Evolutionary conservation across 1,140 invertebrate species (phyloP).

Genomic region (Lepidurus packardi): DNA sequence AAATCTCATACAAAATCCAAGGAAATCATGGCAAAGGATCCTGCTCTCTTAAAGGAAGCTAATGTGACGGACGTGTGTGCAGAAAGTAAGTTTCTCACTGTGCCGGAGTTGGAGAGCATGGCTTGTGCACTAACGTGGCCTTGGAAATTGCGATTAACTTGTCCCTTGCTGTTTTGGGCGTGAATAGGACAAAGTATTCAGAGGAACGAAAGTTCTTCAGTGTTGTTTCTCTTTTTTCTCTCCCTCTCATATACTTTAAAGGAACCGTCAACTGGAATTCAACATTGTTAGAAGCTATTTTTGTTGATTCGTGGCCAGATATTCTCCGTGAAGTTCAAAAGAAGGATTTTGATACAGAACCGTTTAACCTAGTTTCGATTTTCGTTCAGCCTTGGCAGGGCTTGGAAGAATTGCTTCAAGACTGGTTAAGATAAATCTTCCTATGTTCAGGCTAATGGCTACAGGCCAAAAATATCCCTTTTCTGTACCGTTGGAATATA

Average conservation of each 20-base stretch:
- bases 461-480: not conserved
- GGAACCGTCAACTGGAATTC: not conserved
- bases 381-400: not conserved
- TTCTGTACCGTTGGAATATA: not conserved
- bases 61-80: not conserved
- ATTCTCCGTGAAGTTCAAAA: constrained; percentile 1
- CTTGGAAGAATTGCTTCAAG: not conserved
- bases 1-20: not conserved
- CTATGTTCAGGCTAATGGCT: constrained; percentile 1
- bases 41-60: not conserved
- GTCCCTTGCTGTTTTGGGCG: not conserved
- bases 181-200: not conserved
- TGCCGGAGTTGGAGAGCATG: not conserved
- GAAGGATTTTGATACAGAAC: not conserved
- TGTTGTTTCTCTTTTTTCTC: not conserved
- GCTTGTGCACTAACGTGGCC: constrained; percentile 12
- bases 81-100: not conserved
- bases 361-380: not conserved
- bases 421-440: not conserved
- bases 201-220: not conserved
- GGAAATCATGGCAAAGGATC: not conserved
- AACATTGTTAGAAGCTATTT: not conserved
- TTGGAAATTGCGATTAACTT: not conserved
- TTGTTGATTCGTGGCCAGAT: not conserved
- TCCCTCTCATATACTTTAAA: not conserved